Conservation (phyloP, 2,113 vertebrate genomes). For the Petaurus breviceps region DNA sequence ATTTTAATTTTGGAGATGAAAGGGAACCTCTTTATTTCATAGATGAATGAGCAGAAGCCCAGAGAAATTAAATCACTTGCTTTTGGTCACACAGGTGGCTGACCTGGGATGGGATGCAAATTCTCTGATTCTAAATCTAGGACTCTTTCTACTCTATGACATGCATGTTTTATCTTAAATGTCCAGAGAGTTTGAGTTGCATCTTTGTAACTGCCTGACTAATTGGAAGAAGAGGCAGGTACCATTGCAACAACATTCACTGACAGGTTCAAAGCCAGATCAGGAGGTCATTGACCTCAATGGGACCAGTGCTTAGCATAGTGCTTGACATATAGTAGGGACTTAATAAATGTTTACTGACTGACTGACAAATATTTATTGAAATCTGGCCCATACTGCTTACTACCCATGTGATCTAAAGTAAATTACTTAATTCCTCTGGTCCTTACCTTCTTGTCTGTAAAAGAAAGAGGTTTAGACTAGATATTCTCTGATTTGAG, state of each 20-base stretch:
- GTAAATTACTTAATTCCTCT: background rate
- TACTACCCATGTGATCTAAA: background rate
- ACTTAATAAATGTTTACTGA: background rate
- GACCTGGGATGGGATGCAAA: too few relatives aligned
- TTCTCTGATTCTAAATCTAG: background rate
- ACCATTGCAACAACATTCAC: background rate
- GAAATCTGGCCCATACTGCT: background rate
- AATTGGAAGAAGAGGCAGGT: background rate
- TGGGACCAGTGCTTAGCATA: background rate
- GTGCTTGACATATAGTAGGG: background rate
- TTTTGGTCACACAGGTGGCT: too few relatives aligned
- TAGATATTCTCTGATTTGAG: background rate
- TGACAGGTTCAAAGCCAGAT: background rate
- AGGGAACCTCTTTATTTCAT: too few relatives aligned
- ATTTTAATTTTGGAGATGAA: too few relatives aligned
- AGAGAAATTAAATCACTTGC: too few relatives aligned
- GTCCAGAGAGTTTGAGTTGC: background rate
- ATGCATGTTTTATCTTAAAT: background rate
- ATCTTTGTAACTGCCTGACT: background rate
- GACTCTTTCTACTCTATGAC: background rate
- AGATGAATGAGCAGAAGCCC: too few relatives aligned
- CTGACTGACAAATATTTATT: background rate
- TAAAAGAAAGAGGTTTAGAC: background rate
- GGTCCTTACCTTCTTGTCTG: background rate
- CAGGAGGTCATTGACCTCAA: background rate